Conservation (phyloP, 2,113 vertebrate species). For the Python bivittatus region DNA sequence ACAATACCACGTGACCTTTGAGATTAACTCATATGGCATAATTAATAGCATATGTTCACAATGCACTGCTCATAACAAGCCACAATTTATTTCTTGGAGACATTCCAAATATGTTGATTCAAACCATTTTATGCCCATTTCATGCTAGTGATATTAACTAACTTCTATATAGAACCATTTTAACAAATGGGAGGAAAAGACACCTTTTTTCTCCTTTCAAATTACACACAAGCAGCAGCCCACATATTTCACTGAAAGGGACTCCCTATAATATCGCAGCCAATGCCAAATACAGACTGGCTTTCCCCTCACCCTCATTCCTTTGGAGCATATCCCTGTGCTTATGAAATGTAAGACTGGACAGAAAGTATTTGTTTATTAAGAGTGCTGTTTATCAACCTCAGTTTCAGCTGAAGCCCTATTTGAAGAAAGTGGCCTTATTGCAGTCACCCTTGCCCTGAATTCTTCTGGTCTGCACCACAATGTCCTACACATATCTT, state of each 20-base stretch:
- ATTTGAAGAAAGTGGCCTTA: background rate
- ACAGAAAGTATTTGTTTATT: background rate
- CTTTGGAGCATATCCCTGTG: background rate
- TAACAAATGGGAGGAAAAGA: background rate
- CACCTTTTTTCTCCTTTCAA: background rate
- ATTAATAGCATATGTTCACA: constrained; percentile 49
- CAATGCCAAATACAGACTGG: background rate
- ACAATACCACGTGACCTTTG: constrained; percentile 11
- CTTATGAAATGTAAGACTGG: background rate
- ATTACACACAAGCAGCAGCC: background rate
- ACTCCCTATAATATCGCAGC: background rate
- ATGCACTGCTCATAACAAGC: background rate
- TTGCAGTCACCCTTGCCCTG: background rate
- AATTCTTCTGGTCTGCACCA: background rate
- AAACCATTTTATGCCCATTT: background rate
- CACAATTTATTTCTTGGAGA: constrained; percentile 23
- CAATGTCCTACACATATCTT: background rate
- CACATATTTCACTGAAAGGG: background rate
- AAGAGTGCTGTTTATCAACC: background rate
- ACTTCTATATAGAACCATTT: background rate
- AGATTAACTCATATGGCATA: constrained; percentile 27
- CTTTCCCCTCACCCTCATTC: background rate
- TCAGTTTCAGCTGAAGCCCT: background rate
- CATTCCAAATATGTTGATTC: constrained; percentile 1
- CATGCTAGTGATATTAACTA: background rate